Evolutionary conservation across 2,888 invertebrate species (phyloP).

Genomic region (Platynereis dumerilii): DNA sequence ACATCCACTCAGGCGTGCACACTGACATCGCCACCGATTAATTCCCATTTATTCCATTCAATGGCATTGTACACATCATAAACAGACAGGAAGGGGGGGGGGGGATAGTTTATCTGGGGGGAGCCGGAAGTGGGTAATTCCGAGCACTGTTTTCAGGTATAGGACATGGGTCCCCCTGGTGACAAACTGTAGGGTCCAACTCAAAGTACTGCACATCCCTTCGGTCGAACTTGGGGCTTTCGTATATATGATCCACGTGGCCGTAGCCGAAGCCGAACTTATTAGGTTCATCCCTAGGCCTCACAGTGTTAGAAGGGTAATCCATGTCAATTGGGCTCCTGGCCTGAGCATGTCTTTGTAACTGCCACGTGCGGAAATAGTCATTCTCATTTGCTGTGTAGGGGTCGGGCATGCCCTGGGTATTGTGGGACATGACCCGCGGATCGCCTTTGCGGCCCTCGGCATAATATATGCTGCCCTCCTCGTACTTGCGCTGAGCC

Average conservation of each 20-base stretch:
- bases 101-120: too few relatives aligned
- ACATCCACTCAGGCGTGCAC: too few relatives aligned
- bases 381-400: constrained; percentile 18
- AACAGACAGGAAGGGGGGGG: too few relatives aligned
- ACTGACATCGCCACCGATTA: too few relatives aligned
- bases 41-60: too few relatives aligned
- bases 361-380: constrained; percentile 22
- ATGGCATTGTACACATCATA: too few relatives aligned
- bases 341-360: constrained; percentile 17
- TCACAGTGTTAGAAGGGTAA: background rate
- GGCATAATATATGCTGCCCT: constrained; percentile 15
- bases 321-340: background rate
- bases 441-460: constrained; percentile 13
- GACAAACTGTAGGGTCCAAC: constrained; percentile 9
- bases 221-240: constrained; percentile 21
- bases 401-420: background rate
- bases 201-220: constrained; percentile 20
- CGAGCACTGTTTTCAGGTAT: too few relatives aligned
- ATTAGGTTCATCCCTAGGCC: constrained; percentile 6
- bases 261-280: constrained; percentile 5
- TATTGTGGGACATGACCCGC: background rate
- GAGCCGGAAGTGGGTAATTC: too few relatives aligned
- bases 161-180: too few relatives aligned
- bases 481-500: background rate
- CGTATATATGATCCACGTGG: constrained; percentile 20